Evolutionary conservation across 1,140 invertebrate species (phyloP).

Genomic region (Philopotamus ludificatus): DNA sequence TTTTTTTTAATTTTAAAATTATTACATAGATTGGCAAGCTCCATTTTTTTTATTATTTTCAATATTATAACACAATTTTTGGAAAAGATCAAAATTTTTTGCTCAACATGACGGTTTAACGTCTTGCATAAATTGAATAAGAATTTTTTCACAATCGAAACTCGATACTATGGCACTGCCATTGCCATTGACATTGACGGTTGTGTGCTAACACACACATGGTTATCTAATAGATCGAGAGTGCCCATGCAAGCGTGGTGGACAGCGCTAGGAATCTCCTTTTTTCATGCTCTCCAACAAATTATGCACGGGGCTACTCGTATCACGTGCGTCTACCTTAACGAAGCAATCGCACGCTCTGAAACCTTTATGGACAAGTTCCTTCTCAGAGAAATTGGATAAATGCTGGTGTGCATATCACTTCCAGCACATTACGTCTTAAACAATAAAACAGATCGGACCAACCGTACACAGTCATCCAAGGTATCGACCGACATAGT

Average conservation of each 20-base stretch:
- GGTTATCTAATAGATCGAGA: conserved; percentile 14
- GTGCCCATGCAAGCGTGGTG: conserved; percentile 14
- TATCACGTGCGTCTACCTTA: conserved; percentile 27
- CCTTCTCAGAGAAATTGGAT: conserved; percentile 58
- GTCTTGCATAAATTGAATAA: too few relatives aligned
- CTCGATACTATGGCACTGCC: too few relatives aligned
- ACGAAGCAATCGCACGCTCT: conserved; percentile 56
- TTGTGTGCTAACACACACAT: neutral
- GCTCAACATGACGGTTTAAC: too few relatives aligned
- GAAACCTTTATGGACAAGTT: conserved; percentile 50
- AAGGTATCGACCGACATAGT: conserved; percentile 25
- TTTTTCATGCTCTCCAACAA: conserved; percentile 23
- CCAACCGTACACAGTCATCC: conserved; percentile 31
- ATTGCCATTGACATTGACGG: too few relatives aligned
- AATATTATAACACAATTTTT: too few relatives aligned
- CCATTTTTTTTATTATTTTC: too few relatives aligned
- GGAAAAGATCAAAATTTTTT: too few relatives aligned
- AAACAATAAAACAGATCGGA: conserved; percentile 50
- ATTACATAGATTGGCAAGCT: too few relatives aligned
- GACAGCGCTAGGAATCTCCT: conserved; percentile 4
- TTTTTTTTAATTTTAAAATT: too few relatives aligned
- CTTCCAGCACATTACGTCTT: conserved; percentile 54
- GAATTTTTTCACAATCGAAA: too few relatives aligned
- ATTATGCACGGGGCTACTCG: conserved; percentile 10
- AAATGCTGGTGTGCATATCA: conserved; percentile 55